Base-by-base conservation (phyloP, 64 coral and sea anemone genomes). In the Dendronephthya gigantea region DNA sequence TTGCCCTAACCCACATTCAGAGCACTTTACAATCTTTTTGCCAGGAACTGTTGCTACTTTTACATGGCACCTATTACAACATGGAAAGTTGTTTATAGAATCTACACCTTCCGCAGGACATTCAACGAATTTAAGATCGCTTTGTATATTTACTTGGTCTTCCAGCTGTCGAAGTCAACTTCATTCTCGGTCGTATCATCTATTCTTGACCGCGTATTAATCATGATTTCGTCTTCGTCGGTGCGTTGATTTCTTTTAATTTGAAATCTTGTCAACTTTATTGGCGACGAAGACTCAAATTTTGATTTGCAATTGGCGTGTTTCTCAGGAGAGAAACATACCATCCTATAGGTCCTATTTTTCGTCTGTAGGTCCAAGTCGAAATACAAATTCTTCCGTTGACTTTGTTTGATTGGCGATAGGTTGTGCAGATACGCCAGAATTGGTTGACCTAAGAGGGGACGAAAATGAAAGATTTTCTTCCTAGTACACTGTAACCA, bases 251-350 rank as follows among this genome's bases (percentile, higher is more conserved):
- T 79, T 79, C 72, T 34, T 79, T 79, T 79, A 14, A 79, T 8
- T 19, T 36, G 30, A 79, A 79, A 79, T 36, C 37, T 79, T 34
- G 72, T 36, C 72, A 79, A 79, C 37, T 79, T 79, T 19, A 79
- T 39, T 79, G 72, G 27, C 17, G 55, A 62, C 6, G 72, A 79
- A 12, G 72, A 36, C 36, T 79, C 72, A 34, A 12, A 79, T 79
- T 79, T 79, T 0, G 72, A 79, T 19, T 79, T 79, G 15, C 30
- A 36, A 19, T 79, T 39, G 9, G 30, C 32, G 15, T 36, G 30
- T 34, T 79, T 79, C 37, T 79, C 72, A 79, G 72, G 72, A 79
- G 72, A 79, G 36, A 36, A 79, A 79, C 72, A 79, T 29, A 79
- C 36, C 15, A 33, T 39, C 4, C 72, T 29, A 34, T 36, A 36